Evolutionary conservation across 2,888 invertebrate genomes (phyloP).

Genomic region (Ochropacha duplaris): DNA sequence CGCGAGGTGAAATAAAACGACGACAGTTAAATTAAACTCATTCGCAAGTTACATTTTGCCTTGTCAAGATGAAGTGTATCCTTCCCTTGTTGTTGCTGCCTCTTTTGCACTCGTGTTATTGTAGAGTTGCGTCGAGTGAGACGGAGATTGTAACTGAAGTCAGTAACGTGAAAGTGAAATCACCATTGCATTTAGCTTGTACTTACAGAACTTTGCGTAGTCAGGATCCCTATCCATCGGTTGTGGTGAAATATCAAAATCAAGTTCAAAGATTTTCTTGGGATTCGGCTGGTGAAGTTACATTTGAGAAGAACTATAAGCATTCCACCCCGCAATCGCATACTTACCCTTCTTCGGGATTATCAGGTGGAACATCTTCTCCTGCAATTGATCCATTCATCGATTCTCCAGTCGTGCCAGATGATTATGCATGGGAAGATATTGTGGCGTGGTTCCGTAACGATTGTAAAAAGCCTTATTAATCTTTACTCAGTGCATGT

Average conservation of each 20-base stretch:
- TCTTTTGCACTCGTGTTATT: constrained; percentile 34
- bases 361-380: constrained; percentile 33
- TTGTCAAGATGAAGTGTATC: constrained; percentile 48
- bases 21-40: constrained; percentile 27
- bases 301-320: constrained; percentile 26
- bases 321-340: constrained; percentile 25
- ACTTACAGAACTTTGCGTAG: constrained; percentile 37
- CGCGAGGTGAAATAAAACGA: constrained; percentile 24
- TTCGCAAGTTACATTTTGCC: constrained; percentile 23
- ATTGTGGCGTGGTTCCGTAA: constrained; percentile 29
- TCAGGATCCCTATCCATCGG: constrained; percentile 48
- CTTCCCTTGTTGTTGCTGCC: constrained; percentile 33
- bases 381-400: constrained; percentile 30
- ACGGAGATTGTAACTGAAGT: constrained; percentile 23
- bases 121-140: constrained; percentile 42
- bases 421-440: constrained; percentile 31
- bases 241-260: constrained; percentile 45
- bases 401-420: constrained; percentile 35
- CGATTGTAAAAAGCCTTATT: constrained; percentile 30
- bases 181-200: constrained; percentile 39
- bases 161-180: constrained; percentile 28
- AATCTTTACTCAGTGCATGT: constrained; percentile 6
- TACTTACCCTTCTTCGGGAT: constrained; percentile 40
- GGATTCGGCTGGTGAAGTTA: constrained; percentile 26
- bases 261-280: constrained; percentile 40